phyloP scores from a whole-genome alignment of 1,140 invertebrate genomes.

The Lineus longissimus region DNA sequence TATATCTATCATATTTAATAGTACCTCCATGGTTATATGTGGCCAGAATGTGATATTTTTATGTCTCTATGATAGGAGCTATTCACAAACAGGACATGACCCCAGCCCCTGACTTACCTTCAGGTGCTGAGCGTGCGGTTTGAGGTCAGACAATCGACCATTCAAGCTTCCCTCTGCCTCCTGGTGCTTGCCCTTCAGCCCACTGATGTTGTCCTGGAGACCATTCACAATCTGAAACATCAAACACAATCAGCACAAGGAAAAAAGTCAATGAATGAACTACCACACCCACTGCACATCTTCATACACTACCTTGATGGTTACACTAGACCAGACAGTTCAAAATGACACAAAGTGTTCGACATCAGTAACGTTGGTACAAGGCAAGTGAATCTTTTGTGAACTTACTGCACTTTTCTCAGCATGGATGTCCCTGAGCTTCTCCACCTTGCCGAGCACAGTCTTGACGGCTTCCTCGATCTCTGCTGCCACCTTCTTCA shows the following conservation, averaged over 20 bases:
- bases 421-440: constrained; percentile 31
- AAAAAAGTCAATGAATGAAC: no score
- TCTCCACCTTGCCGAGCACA: constrained; percentile 43
- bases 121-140: constrained; percentile 33
- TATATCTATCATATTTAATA: no score
- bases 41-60: no score
- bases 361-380: no score
- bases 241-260: neutral
- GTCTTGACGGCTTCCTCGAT: constrained; percentile 32
- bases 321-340: no score
- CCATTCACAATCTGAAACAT: constrained; percentile 28
- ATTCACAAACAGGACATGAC: neutral
- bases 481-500: constrained; percentile 37
- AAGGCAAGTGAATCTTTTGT: no score
- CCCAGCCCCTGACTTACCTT: constrained; percentile 23
- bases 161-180: constrained; percentile 32
- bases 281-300: no score
- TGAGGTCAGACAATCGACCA: constrained; percentile 22
- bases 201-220: constrained; percentile 25
- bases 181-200: constrained; percentile 32
- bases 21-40: no score
- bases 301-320: no score
- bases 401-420: constrained; percentile 31
- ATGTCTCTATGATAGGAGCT: no score
- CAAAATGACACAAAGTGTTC: no score